Percentiles rank a stretch among this genome's conserved stretches.
Evolutionary conservation across 2,888 invertebrate species (phyloP).

Genomic region (Callosobruchus maculatus): DNA sequence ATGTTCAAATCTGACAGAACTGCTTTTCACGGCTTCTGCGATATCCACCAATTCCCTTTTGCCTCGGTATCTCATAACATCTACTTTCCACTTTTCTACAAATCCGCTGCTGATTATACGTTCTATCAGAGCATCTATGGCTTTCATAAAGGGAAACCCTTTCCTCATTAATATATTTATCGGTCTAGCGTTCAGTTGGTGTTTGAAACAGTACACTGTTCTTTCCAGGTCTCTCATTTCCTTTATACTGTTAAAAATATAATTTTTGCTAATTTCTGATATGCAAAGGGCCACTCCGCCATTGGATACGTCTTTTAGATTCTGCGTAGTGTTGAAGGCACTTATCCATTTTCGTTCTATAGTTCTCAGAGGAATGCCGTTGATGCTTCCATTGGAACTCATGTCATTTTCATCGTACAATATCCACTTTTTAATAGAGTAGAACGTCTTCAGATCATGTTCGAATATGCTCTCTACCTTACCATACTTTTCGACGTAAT

Average conservation of each 20-base stretch:
- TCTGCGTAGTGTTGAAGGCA: constrained; percentile 26
- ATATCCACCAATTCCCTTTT: constrained; percentile 2
- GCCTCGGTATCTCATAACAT: constrained; percentile 9
- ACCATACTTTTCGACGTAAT: constrained; percentile 30
- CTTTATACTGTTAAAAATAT: constrained; percentile 29
- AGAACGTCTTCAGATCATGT: constrained; percentile 26
- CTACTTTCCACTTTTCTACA: constrained; percentile 23
- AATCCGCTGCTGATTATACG: constrained; percentile 35
- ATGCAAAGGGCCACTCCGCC: constrained; percentile 25
- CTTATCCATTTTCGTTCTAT: constrained; percentile 15
- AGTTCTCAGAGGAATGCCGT: constrained; percentile 10
- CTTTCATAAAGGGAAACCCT: constrained; percentile 37
- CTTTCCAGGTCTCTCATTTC: constrained; percentile 26
- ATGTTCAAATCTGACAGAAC: constrained; percentile 16
- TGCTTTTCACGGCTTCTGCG: constrained; percentile 1
- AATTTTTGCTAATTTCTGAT: constrained; percentile 33
- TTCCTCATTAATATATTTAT: constrained; percentile 40
- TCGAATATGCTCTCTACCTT: constrained; percentile 29
- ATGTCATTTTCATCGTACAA: constrained; percentile 16
- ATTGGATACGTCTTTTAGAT: constrained; percentile 26
- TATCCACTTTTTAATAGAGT: constrained; percentile 23
- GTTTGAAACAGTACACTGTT: constrained; percentile 30
- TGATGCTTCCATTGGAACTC: background rate
- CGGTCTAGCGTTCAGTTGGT: constrained; percentile 36
- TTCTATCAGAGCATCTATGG: constrained; percentile 32